These are phyloP conservation scores for Drosophila aff. DNA, from an alignment of 1,140 invertebrate species.

Conservation along the genomic window DNA sequence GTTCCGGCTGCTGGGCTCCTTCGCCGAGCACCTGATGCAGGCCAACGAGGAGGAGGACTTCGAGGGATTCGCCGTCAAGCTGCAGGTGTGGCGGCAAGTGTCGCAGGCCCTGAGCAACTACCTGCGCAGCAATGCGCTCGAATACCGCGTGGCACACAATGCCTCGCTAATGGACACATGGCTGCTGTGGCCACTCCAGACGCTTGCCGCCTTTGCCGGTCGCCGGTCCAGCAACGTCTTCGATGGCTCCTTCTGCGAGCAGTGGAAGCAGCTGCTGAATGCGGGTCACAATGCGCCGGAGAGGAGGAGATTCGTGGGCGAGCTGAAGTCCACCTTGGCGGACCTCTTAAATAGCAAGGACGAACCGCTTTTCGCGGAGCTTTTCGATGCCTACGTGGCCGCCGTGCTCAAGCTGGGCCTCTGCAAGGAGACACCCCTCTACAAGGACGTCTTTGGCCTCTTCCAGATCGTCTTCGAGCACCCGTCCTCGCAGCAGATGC, in stretches of 20 bases:
- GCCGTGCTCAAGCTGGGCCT: slow-evolving; percentile 64
- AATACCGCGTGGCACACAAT: slow-evolving; percentile 60
- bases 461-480: slow-evolving; percentile 55
- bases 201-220: slow-evolving; percentile 61
- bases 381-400: slow-evolving; percentile 69
- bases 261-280: slow-evolving; percentile 70
- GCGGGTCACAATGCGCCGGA: slow-evolving; percentile 61
- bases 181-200: slow-evolving; percentile 75
- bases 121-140: slow-evolving; percentile 62
- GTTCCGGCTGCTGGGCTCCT: slow-evolving; percentile 50
- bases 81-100: slow-evolving; percentile 68
- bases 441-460: slow-evolving; percentile 67
- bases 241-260: slow-evolving; percentile 62
- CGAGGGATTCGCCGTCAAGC: slow-evolving; percentile 66
- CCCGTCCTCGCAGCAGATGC: slow-evolving; percentile 46
- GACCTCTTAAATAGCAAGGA: slow-evolving; percentile 65
- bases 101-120: slow-evolving; percentile 51
- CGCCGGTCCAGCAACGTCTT: slow-evolving; percentile 52
- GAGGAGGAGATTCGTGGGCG: slow-evolving; percentile 52
- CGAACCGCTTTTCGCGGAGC: slow-evolving; percentile 60
- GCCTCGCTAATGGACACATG: slow-evolving; percentile 62
- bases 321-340: slow-evolving; percentile 45
- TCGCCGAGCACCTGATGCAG: slow-evolving; percentile 64
- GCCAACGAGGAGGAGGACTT: slow-evolving; percentile 74
- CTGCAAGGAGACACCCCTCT: slow-evolving; percentile 60